A percentile compares a stretch with the other conserved stretches of the same genome.
These are phyloP conservation scores for Macrostomum lignano DNA, from an alignment of 1,140 invertebrate genomes.

Conservation along the genomic window DNA sequence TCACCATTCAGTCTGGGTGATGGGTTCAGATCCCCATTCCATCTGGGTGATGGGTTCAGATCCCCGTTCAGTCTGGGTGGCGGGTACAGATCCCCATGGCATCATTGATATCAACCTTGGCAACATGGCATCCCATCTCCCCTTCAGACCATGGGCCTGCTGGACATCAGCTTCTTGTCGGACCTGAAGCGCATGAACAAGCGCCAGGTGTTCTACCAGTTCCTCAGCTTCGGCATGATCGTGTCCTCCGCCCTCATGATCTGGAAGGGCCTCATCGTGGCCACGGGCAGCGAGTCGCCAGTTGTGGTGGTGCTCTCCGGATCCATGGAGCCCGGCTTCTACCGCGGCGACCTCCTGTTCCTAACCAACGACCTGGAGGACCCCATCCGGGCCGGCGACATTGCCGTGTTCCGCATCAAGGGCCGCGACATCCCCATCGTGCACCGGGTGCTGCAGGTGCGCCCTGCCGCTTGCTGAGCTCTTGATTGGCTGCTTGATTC, in stretches of 20 bases:
- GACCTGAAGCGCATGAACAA: slow-evolving; percentile 87
- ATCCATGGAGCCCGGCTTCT: slow-evolving; percentile 98
- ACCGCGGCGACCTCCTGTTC: slow-evolving; percentile 80
- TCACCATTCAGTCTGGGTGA: no score
- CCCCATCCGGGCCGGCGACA: slow-evolving; percentile 83
- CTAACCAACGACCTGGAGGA: slow-evolving; percentile 85
- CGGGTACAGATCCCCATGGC: no score
- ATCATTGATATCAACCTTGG: no score
- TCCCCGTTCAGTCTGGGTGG: no score
- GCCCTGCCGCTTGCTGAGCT: no score
- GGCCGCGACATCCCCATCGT: slow-evolving; percentile 96
- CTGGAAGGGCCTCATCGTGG: slow-evolving; percentile 98
- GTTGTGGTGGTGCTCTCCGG: slow-evolving; percentile 94
- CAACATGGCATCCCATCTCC: not conserved
- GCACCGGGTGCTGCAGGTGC: slow-evolving; percentile 80
- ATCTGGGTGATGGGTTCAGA: no score
- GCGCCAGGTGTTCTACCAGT: slow-evolving; percentile 78
- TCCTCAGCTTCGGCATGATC: slow-evolving; percentile 96
- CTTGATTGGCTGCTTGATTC: no score
- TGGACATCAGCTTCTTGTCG: slow-evolving; percentile 35
- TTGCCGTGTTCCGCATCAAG: slow-evolving; percentile 96
- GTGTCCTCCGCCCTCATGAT: slow-evolving; percentile 97
- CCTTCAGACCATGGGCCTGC: slow-evolving; percentile 11
- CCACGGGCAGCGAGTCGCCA: slow-evolving; percentile 88
- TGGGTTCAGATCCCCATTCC: no score